A percentile compares a stretch with the other conserved stretches of the same genome.
These are phyloP conservation scores for Festucalex cinctus DNA, from an alignment of 2,113 vertebrate genomes.

Conservation along the genomic window DNA sequence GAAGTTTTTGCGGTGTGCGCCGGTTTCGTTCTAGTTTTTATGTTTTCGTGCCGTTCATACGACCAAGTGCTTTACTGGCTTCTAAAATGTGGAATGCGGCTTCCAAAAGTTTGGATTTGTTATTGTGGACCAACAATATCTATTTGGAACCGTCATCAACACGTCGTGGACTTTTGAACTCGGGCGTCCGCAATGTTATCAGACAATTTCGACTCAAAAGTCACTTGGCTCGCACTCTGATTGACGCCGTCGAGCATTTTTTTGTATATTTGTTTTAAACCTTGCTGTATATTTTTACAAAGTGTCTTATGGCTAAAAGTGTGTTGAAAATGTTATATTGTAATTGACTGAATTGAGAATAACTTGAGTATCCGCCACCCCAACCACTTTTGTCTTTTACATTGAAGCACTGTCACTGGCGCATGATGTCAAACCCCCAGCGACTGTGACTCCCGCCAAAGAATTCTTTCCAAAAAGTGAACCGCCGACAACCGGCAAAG, in stretches of 20 bases:
- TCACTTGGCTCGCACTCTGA: not conserved
- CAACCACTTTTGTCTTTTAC: constrained; percentile 6
- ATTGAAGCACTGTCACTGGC: constrained; percentile 36
- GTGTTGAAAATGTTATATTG: too few relatives aligned
- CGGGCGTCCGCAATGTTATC: not conserved
- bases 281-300: too few relatives aligned
- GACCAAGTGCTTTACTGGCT: not conserved
- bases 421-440: constrained; percentile 21
- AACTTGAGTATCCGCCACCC: not conserved
- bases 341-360: too few relatives aligned
- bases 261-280: too few relatives aligned
- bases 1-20: not conserved
- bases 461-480: constrained; percentile 6
- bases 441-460: constrained; percentile 12
- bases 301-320: too few relatives aligned
- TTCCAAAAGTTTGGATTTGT: not conserved
- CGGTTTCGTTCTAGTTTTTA: not conserved
- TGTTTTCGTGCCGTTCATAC: not conserved
- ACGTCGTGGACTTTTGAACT: not conserved
- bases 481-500: not conserved
- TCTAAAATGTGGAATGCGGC: not conserved
- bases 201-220: constrained; percentile 1
- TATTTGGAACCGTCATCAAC: constrained; percentile 1
- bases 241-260: too few relatives aligned
- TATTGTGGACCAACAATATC: not conserved